A percentile compares a stretch with the other conserved stretches of the same genome.
Evolutionary conservation across 2,888 invertebrate species (phyloP).

Genomic region (Isoperla grammatica): DNA sequence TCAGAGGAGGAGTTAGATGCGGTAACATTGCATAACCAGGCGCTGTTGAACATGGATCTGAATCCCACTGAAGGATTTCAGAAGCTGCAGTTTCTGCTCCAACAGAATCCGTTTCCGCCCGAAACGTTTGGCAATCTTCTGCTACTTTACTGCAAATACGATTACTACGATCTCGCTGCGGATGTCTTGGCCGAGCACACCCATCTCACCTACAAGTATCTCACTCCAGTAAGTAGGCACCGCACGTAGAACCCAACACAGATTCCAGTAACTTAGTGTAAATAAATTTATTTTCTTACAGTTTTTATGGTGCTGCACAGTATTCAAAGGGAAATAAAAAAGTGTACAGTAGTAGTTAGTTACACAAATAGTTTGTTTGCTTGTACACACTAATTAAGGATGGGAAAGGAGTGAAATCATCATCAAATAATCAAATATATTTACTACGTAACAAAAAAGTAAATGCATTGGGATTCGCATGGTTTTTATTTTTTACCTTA

Average conservation of each 20-base stretch:
- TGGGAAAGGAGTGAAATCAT: no score
- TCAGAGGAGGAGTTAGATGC: slow-evolving; percentile 97
- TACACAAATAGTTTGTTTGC: not conserved
- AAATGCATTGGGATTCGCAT: no score
- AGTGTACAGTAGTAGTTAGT: no score
- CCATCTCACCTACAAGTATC: slow-evolving; percentile 90
- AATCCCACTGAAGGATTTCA: slow-evolving; percentile 92
- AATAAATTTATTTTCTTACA: no score
- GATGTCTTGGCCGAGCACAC: slow-evolving; percentile 97
- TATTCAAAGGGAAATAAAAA: no score
- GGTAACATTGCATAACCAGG: slow-evolving; percentile 95
- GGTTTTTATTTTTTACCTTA: no score
- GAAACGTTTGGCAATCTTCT: slow-evolving; percentile 97
- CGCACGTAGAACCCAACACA: no score
- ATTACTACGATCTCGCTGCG: slow-evolving; percentile 95
- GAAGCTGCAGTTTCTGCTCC: slow-evolving; percentile 86
- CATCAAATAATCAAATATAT: no score
- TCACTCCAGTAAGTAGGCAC: slow-evolving; percentile 72
- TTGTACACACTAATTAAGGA: no score
- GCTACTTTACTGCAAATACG: slow-evolving; percentile 92
- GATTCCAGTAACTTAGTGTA: no score
- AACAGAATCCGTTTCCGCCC: slow-evolving; percentile 94
- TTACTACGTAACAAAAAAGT: no score
- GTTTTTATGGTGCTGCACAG: no score
- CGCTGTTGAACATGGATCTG: slow-evolving; percentile 81